Evolutionary conservation across 2,797 vertebrate genomes (phyloP).

Genomic region (Eremophila alpestris): DNA sequence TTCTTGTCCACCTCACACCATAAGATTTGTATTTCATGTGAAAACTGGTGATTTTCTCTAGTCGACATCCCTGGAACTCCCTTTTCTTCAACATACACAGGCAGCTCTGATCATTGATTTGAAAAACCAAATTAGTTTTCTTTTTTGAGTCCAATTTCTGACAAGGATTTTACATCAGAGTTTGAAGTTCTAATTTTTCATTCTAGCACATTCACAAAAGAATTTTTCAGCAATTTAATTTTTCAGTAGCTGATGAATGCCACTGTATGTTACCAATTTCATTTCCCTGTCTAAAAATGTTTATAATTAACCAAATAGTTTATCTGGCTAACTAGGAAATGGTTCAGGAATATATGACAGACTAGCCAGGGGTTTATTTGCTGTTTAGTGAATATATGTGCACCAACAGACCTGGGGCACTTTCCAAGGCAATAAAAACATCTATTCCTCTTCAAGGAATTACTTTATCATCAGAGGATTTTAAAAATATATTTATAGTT

Average conservation of each 20-base stretch:
- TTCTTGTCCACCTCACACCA: neutral
- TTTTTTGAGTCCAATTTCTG: neutral
- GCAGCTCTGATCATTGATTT: neutral
- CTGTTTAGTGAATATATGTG: neutral
- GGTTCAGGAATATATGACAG: neutral
- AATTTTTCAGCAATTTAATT: neutral
- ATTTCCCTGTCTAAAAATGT: neutral
- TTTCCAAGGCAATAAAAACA: neutral
- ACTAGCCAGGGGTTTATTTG: neutral
- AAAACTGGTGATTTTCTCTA: neutral
- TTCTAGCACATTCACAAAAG: neutral
- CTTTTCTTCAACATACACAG: neutral
- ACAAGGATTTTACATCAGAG: neutral
- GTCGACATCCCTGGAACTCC: neutral
- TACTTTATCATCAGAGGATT: neutral
- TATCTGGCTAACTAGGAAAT: neutral
- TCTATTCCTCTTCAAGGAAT: neutral
- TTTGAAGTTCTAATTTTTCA: neutral
- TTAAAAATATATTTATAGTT: neutral
- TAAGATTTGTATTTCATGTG: neutral
- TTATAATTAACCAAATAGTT: neutral
- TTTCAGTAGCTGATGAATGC: neutral
- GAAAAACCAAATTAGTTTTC: neutral
- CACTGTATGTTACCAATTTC: neutral
- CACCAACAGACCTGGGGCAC: neutral